Base-by-base conservation (phyloP, 2,888 invertebrate genomes). In the Protonemura montana region DNA sequence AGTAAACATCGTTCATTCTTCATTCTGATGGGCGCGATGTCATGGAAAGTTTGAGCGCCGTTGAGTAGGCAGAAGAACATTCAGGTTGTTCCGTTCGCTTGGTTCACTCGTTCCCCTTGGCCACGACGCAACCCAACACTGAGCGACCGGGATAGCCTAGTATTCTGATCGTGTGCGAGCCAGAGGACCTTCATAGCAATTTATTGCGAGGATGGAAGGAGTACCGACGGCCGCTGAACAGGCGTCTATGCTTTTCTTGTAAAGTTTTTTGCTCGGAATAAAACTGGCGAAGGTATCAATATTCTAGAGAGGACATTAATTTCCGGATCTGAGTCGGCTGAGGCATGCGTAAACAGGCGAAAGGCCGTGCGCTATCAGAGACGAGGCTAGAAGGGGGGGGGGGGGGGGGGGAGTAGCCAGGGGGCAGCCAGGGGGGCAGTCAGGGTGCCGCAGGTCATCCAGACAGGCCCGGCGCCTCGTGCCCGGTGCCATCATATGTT, bases 241-340 rank as follows among this genome's bases (percentile, higher is more conserved):
- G 59, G 35, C 59, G 86, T 85, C n/a, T 76, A 59, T 86, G 86
- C 81, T 35, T 29, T 77, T 76, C 85, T 77, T 59, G 85, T 85
- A 30, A 78, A 28, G 76, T 76, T 77, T 35, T 77, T 25, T 35
- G 85, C 77, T 25, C 30, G n/a, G 83, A 83, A 30, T 41, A 83
- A 83, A 83, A 83, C 42, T 35, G 81, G 35, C 28, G 86, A 41
- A 80, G 86, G 30, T 86, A 86, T 86, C 81, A 81, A 86, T 86
- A 86, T 86, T 42, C 86, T 86, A 86, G 81, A 82, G 81, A 30
- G 42, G 42, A 82, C 86, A 86, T 86, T 81, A 86, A 86, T 86
- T 86, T 86, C 86, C 86, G 81, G 86, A 77, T 41, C 82, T 86
- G 42, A 41, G 86, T 13, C 81, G 29, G 28, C 82, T 35, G 30